Evolutionary conservation across 2,113 vertebrate genomes (phyloP), one percentile per base, ranked within the genome.

Genomic region (Myodes glareolus): DNA sequence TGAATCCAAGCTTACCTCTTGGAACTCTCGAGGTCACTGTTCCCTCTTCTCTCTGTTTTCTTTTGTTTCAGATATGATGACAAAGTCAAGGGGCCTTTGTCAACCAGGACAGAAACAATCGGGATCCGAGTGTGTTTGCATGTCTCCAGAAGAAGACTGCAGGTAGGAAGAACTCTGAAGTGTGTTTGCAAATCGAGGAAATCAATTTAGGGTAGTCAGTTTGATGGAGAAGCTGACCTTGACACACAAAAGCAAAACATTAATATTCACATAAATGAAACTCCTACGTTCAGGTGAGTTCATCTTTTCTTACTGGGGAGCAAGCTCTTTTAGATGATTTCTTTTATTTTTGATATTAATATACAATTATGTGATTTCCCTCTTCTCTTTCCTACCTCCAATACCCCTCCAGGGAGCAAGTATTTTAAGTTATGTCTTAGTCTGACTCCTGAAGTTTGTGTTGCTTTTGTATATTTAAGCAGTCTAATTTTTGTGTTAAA

Each of bases 81-180:
- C 91, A 87, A 45, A 65, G 72, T 97, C 98, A 75, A 98, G 99
- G 76, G 97, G 84, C 50, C 90, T 85, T 90, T 99, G 99, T 94
- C 97, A 96, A 33, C 98, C 93, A 70, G 99, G 99, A 96, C 82
- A 99, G 98, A 99, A 97, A 17, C 98, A 97, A 1, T 94, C 98
- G 67, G 98, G 97, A 55, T 98, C 98, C 33, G 92, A 96, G 8
- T 99, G 99, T 96, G 94, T 99, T 90, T 99, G 99, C 72, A 96
- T 99, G 94, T 98, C 98, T 96, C 98, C 98, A 67, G 98, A 98
- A 90, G 98, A 99, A 88, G 99, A 99, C 0, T 99, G 99, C 97
- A 80, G 98, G 99, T 99, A 97, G 98, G 98, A 93, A 70, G 77
- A 75, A 50, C 52, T 77, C 63, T 72, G 33, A 39, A 47, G 31